These are phyloP conservation scores for Drosophila nr. perissopoda DNA, from an alignment of 2,888 invertebrate genomes.

Conservation along the genomic window DNA sequence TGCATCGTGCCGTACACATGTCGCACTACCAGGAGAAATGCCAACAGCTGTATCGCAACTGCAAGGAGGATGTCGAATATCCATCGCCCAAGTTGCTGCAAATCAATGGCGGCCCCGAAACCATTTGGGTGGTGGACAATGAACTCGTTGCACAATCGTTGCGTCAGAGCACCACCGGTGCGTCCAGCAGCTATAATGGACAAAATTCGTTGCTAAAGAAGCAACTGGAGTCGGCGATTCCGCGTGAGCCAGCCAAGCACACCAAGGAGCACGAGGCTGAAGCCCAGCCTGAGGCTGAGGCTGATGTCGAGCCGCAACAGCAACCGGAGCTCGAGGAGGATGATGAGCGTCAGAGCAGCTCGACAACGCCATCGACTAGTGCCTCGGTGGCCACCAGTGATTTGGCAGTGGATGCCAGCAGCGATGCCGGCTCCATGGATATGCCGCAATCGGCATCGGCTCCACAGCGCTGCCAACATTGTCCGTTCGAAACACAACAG, in stretches of 20 bases:
- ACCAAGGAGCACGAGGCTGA: not conserved
- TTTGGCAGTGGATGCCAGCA: constrained; percentile 73
- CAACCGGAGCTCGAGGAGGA: constrained; percentile 50
- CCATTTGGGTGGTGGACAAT: constrained; percentile 84
- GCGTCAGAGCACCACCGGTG: constrained; percentile 45
- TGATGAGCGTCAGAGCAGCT: constrained; percentile 70
- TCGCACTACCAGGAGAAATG: constrained; percentile 92
- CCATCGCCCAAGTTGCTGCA: constrained; percentile 88
- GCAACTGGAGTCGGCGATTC: constrained; percentile 76
- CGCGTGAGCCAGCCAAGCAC: constrained; percentile 1
- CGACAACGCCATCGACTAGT: constrained; percentile 77
- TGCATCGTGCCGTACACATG: constrained; percentile 91
- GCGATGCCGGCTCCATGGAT: constrained; percentile 71
- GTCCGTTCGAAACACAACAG: constrained; percentile 92
- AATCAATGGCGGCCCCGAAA: constrained; percentile 78
- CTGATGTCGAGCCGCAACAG: not conserved
- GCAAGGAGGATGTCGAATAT: constrained; percentile 88
- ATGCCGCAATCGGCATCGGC: constrained; percentile 57
- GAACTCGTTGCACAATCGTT: constrained; percentile 69
- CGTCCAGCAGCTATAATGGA: constrained; percentile 64
- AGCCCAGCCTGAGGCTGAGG: not conserved
- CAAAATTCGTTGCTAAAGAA: constrained; percentile 82
- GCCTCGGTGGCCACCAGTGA: constrained; percentile 82
- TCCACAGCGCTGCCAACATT: constrained; percentile 88
- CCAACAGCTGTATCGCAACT: constrained; percentile 88